A percentile compares a stretch with the other conserved stretches of the same genome.
Evolutionary conservation across 2,113 vertebrate genomes (phyloP).

Genomic region (Porphyrio hochstetteri): DNA sequence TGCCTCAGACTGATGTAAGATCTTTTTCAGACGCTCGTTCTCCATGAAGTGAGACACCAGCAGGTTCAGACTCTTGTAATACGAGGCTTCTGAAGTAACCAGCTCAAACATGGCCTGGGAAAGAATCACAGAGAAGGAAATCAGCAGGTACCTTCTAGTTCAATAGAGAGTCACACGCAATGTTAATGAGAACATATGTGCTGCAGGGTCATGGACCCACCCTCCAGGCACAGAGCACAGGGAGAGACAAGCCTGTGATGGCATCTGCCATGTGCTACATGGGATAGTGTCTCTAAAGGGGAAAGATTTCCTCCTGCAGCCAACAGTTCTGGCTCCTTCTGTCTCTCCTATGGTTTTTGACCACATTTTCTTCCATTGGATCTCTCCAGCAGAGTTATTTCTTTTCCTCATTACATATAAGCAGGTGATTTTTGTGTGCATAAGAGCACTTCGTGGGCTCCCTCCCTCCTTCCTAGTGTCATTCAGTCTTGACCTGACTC

Average conservation of each 20-base stretch:
- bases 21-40: constrained; percentile 84
- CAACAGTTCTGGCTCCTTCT: not conserved
- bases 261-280: not conserved
- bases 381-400: not conserved
- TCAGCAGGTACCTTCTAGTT: not conserved
- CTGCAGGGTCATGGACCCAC: not conserved
- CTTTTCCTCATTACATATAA: not conserved
- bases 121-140: not conserved
- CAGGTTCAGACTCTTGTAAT: constrained; percentile 94
- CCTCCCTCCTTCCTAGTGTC: not conserved
- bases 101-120: constrained; percentile 95
- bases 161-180: accelerated
- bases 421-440: not conserved
- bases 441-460: not conserved
- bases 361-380: not conserved
- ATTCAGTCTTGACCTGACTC: not conserved
- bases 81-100: constrained; percentile 93
- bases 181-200: not conserved
- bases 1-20: constrained; percentile 89
- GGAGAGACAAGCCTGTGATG: not conserved
- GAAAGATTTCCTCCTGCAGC: not conserved
- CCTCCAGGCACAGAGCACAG: not conserved
- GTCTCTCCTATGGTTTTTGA: not conserved
- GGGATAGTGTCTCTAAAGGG: accelerated
- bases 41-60: constrained; percentile 93